Percentiles rank a stretch among this genome's conserved stretches.
Evolutionary conservation across 2,113 vertebrate species (phyloP).

Genomic region (Epinephelus moara): DNA sequence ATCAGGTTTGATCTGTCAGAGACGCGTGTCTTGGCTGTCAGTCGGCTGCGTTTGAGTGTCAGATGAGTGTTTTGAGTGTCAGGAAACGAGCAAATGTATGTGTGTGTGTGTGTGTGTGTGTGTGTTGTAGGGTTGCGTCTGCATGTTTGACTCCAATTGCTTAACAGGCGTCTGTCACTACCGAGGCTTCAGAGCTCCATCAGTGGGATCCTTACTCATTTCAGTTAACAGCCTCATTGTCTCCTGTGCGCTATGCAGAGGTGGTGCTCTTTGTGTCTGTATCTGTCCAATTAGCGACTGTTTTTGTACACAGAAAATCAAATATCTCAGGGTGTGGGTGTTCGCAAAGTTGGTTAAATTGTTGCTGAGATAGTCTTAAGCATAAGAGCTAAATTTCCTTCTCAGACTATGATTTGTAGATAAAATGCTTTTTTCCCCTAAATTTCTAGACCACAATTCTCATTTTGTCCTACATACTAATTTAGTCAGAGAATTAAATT

Average conservation of each 20-base stretch:
- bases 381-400: not conserved
- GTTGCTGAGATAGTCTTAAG: conserved; percentile 1
- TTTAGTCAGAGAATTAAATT: no score
- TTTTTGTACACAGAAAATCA: conserved; percentile 39
- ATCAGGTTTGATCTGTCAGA: conserved; percentile 81
- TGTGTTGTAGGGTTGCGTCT: conserved; percentile 13
- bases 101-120: conserved; percentile 25
- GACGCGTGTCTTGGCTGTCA: conserved; percentile 76
- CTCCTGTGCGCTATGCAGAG: conserved; percentile 34
- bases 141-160: conserved; percentile 63
- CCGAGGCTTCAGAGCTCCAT: conserved; percentile 55
- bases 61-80: conserved; percentile 76
- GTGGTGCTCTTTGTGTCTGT: conserved; percentile 42
- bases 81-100: conserved; percentile 59
- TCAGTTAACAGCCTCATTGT: conserved; percentile 63
- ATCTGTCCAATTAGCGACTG: conserved; percentile 58
- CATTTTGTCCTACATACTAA: no score
- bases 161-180: conserved; percentile 65
- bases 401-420: not conserved
- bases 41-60: conserved; percentile 72
- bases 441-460: no score
- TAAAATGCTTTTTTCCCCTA: not conserved
- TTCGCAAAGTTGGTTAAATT: not conserved
- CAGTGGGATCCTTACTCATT: conserved; percentile 50
- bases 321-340: conserved; percentile 12